Evolutionary conservation across 2,113 vertebrate genomes (phyloP), one percentile per base, ranked within the genome.

Genomic region (Epinephelus cyanopodus): DNA sequence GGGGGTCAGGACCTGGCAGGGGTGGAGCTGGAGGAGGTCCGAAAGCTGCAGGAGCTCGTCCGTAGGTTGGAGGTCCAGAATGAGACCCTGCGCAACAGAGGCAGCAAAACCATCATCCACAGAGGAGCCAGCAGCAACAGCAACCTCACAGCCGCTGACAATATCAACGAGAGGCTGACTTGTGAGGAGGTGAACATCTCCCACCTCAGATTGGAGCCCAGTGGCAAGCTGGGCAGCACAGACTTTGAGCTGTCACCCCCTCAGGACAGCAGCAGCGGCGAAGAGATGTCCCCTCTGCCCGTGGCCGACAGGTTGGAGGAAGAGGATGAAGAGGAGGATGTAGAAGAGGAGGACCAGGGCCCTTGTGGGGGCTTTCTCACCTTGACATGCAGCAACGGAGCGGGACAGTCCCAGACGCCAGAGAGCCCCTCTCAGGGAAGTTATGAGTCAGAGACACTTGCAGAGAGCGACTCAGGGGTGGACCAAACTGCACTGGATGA

Each of bases 41-140:
- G 94, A 13, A 97, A 98, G 92, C 92, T 98, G 70, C 96, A 96
- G 86, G 97, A 98, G 90, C 95, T 98, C 0, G 96, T 98, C 25
- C 91, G 94, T 57, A 95, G 96, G 45, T 84, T 98, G 84, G 97
- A 98, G 90, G 90, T 98, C 15, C 96, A 97, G 92, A 98, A 96
- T 37, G 96, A 98, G 92, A 96, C 95, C n/a, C 86, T 96, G 2
- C 95, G 96, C 60, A 95, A 33, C 76, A 94, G 96, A 72, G 92
- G 95, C 3, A 69, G 87, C 81, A 96, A 94, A 79, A 83, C 82
- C 39, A 77, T 29, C 47, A 1, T 89, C 70, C 92, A 89, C 1
- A 92, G 92, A 75, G 88, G 87, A 21, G 74, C 72, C 66, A 50
- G 72, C 0, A 62, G 33, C 15, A 27, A 80, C 81, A 88, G 90